Evolutionary conservation across 2,797 vertebrate species (phyloP).

Genomic region (Xyrichtys novacula): DNA sequence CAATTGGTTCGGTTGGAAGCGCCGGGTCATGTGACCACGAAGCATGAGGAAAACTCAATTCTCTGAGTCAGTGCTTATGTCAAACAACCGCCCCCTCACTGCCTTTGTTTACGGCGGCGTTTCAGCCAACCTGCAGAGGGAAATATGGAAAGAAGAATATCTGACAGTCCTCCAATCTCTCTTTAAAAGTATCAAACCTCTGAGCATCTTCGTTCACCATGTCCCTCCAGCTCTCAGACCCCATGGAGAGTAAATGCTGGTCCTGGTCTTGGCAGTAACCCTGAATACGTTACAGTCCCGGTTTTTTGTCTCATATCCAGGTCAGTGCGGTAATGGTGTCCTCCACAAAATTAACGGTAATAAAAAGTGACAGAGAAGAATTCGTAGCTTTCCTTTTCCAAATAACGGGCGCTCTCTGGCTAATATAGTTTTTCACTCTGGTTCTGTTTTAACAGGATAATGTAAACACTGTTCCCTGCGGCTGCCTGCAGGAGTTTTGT

Average conservation of each 20-base stretch:
- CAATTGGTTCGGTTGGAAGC: constrained; percentile 30
- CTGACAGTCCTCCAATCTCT: background rate
- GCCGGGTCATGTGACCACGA: background rate
- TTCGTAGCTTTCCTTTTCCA: background rate
- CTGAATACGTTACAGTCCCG: too few species aligned
- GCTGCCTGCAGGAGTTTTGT: background rate
- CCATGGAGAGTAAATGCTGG: too few species aligned
- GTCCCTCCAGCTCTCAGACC: too few species aligned
- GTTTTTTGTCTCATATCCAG: too few species aligned
- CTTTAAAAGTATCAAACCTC: too few species aligned
- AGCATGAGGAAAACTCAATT: background rate
- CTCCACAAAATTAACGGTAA: background rate
- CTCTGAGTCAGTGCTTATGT: background rate
- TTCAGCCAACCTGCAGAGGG: background rate
- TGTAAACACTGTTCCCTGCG: background rate
- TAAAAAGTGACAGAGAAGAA: background rate
- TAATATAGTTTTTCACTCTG: background rate
- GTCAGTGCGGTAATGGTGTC: too few species aligned
- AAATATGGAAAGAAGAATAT: background rate
- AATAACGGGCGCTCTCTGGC: background rate
- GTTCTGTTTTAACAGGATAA: background rate
- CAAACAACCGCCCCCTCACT: background rate
- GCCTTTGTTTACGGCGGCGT: background rate
- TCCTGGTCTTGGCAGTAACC: too few species aligned
- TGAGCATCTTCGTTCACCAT: too few species aligned